These are phyloP conservation scores for Semnornis frantzii DNA, from an alignment of 2,113 vertebrate genomes.

Conservation along the genomic window DNA sequence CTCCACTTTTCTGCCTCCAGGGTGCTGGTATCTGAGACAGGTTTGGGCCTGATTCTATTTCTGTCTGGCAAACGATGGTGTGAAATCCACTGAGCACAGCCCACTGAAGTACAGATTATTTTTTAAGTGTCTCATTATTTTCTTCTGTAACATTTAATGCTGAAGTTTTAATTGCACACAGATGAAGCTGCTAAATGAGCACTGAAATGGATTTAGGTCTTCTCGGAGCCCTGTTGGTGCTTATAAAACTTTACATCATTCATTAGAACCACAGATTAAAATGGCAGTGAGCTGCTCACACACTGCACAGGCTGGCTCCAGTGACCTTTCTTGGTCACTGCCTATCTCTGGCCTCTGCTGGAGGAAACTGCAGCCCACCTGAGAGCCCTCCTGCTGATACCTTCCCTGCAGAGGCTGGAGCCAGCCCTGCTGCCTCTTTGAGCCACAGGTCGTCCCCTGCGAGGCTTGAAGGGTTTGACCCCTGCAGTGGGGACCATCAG, in stretches of 20 bases:
- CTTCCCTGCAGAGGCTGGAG: not conserved
- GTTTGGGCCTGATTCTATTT: slow-evolving; percentile 41
- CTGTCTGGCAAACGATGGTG: slow-evolving; percentile 14
- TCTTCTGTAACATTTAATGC: slow-evolving; percentile 87
- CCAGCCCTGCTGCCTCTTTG: not conserved
- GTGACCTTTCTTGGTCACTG: not conserved
- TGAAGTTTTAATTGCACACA: slow-evolving; percentile 84
- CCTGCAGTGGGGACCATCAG: no score
- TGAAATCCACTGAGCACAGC: slow-evolving; percentile 71
- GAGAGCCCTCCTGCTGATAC: not conserved
- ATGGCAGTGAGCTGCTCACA: not conserved
- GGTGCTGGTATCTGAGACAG: not conserved
- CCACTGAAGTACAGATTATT: slow-evolving; percentile 88
- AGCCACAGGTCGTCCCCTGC: fast-evolving
- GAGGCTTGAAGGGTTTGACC: not conserved
- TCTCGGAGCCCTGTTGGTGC: slow-evolving; percentile 73
- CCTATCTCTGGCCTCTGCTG: not conserved
- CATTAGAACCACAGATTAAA: slow-evolving; percentile 69
- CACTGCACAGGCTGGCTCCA: not conserved
- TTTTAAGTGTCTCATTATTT: slow-evolving; percentile 94
- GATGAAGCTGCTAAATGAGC: slow-evolving; percentile 83
- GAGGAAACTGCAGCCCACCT: not conserved
- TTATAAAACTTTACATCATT: slow-evolving; percentile 75
- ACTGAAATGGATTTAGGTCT: slow-evolving; percentile 80
- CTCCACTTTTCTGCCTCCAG: not conserved